Conservation (phyloP, 2,113 vertebrate species). For the Zootoca vivipara region DNA sequence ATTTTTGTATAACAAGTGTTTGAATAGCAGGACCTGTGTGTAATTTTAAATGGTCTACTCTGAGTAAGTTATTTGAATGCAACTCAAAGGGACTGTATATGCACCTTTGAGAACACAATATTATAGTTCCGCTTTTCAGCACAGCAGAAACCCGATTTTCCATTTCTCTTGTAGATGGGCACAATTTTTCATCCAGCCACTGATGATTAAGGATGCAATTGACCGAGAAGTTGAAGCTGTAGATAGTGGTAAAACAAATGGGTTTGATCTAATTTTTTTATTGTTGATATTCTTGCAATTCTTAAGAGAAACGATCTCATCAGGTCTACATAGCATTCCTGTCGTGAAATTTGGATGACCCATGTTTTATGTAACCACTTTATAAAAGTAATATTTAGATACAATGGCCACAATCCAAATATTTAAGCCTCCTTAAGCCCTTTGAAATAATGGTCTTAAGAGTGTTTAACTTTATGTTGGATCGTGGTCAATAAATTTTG, state of each 20-base stretch:
- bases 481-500: background rate
- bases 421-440: conserved; percentile 13
- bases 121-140: background rate
- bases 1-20: too few relatives aligned
- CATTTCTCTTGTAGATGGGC: conserved; percentile 85
- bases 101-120: background rate
- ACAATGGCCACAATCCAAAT: conserved; percentile 11
- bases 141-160: background rate
- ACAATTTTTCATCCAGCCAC: conserved; percentile 95
- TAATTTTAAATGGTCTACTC: too few relatives aligned
- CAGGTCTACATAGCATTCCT: background rate
- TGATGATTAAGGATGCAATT: conserved; percentile 95
- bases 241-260: conserved; percentile 88
- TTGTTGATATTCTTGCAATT: background rate
- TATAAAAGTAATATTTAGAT: background rate
- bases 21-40: too few relatives aligned
- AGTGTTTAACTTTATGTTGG: conserved; percentile 4
- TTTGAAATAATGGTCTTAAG: conserved; percentile 6
- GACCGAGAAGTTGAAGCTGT: conserved; percentile 96
- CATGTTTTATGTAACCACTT: background rate
- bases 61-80: too few relatives aligned
- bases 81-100: background rate
- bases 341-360: conserved; percentile 15
- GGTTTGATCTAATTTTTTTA: background rate
- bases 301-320: background rate